Base-by-base conservation (phyloP, 2,113 vertebrate species). In the Menidia beryllina region DNA sequence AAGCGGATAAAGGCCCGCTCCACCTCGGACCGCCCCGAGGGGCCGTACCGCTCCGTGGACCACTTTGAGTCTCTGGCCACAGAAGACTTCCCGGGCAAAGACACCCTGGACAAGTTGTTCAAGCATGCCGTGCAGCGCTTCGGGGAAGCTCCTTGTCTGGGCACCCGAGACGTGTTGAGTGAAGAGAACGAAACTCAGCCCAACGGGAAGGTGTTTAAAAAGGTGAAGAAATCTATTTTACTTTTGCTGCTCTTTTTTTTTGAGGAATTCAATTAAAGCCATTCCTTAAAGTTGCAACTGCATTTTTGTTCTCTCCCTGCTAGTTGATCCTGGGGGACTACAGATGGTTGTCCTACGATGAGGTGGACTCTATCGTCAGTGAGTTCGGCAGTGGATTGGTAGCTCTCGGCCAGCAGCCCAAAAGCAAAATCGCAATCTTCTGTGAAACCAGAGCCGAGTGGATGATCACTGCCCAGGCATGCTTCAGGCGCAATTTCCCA, bases 371-470 rank as follows among this genome's bases (percentile, higher is more conserved):
- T 24, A 68, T 90, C 19, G 92, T 95, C 11, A 91, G 77, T 83
- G 67, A 87, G 52, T 86, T 98, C 75, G 97, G 96, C 61, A 95
- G 91, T 1, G 98, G 98, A 19, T 83, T 99, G 83, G 90, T 86
- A 36, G 95, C 96, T 20, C 67, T 99, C 75, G 97, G 95, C 21
- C 93, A 96, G 20, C 90, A 93, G 72, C 94, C 98, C 3, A 95
- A 90, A 86, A 93, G 73, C 55, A 95, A 91, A 0, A 94, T 99
- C n/a, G 97, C 95, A 21, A 96, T 99, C 65, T 99, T 98, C 81
- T 98, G 98, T 68, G 98, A 99, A 91, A 99, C 98, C 20, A 91
- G 97, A 81, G 95, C 95, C 0, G 98, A 99, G 59, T 99, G 98
- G 98, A 97, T 99, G 94, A 95, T 98, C 43, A 77, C 94, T 0